These are phyloP conservation scores for Drosophila miranda DNA, from an alignment of 1,140 invertebrate species.

Conservation along the genomic window DNA sequence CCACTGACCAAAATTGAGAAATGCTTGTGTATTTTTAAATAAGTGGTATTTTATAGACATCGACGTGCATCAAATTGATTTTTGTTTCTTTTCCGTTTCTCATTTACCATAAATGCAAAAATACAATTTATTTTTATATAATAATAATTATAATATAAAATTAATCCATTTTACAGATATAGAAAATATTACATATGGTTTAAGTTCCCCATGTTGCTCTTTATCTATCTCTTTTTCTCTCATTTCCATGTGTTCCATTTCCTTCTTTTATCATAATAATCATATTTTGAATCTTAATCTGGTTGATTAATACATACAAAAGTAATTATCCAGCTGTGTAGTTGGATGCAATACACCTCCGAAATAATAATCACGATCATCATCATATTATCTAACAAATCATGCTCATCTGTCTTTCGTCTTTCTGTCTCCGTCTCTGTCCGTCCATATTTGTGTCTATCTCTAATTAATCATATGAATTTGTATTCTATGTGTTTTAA, in stretches of 20 bases:
- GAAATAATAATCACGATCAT: constrained; percentile 41
- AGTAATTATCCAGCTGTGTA: constrained; percentile 12
- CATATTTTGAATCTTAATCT: background rate
- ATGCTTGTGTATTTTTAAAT: constrained; percentile 56
- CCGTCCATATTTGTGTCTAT: background rate
- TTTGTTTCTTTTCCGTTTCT: constrained; percentile 51
- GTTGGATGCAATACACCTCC: constrained; percentile 52
- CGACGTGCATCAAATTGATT: constrained; percentile 75
- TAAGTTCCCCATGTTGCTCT: constrained; percentile 36
- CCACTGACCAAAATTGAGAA: constrained; percentile 1
- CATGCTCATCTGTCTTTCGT: too few species aligned
- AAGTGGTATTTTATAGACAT: constrained; percentile 74
- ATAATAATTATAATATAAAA: constrained; percentile 59
- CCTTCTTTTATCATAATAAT: constrained; percentile 26
- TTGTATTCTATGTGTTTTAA: constrained; percentile 23
- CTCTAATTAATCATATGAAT: constrained; percentile 10
- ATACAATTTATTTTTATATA: constrained; percentile 74
- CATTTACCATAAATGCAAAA: constrained; percentile 53
- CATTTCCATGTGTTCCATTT: constrained; percentile 12
- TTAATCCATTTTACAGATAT: constrained; percentile 74
- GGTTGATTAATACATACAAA: too few species aligned
- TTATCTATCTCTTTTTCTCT: constrained; percentile 26
- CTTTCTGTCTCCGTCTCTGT: too few species aligned
- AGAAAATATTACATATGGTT: constrained; percentile 73
- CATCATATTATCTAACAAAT: constrained; percentile 20